Conservation (phyloP, 2,797 vertebrate genomes). For the Notolepis coatsorum region DNA sequence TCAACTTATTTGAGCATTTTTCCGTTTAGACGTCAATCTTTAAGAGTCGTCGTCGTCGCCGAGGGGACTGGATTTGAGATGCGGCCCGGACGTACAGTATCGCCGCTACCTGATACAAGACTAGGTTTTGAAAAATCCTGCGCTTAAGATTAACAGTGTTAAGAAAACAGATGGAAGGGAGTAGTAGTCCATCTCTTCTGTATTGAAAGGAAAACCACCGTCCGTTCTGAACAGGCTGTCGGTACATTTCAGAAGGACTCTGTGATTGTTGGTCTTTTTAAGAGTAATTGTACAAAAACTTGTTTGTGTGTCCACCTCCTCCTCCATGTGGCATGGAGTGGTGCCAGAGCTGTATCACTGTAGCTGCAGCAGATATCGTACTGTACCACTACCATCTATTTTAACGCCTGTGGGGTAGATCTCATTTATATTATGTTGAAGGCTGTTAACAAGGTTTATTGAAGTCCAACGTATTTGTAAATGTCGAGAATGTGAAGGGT, state of each 20-base stretch:
- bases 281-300: constrained; percentile 62
- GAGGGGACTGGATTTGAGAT: background rate
- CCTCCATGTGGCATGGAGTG: constrained; percentile 38
- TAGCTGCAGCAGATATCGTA: constrained; percentile 30
- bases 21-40: constrained; percentile 12
- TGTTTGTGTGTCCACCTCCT: constrained; percentile 41
- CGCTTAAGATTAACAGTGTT: too few species aligned
- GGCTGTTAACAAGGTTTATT: constrained; percentile 5
- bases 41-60: too few species aligned
- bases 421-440: constrained; percentile 6
- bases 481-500: constrained; percentile 16
- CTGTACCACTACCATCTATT: background rate
- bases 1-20: constrained; percentile 26
- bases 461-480: background rate
- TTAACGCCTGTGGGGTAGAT: constrained; percentile 15
- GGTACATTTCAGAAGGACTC: constrained; percentile 2
- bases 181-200: constrained; percentile 36
- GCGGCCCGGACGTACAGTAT: too few species aligned
- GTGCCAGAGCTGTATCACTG: constrained; percentile 9
- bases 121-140: background rate
- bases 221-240: constrained; percentile 40
- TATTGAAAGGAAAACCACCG: constrained; percentile 57
- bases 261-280: constrained; percentile 31
- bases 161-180: constrained; percentile 33
- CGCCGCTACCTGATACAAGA: constrained; percentile 4